Conservation (phyloP, 2,797 vertebrate species). For the Coluber constrictor region DNA sequence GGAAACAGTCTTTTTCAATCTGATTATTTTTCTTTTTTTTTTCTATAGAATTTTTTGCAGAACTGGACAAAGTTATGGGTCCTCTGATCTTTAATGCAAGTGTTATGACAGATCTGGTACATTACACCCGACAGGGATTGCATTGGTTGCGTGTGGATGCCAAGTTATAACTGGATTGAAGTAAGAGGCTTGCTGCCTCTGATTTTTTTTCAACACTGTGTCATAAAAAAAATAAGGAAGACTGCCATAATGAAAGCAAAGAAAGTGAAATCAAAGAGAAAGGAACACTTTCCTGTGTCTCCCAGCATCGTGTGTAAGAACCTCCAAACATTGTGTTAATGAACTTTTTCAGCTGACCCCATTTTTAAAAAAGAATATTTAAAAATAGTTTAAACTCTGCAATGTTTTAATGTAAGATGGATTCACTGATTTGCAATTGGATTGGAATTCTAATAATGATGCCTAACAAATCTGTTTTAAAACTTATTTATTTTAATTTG, state of each 20-base stretch:
- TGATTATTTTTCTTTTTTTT: constrained; percentile 53
- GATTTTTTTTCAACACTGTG: constrained; percentile 94
- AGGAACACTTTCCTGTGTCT: constrained; percentile 69
- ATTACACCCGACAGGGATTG: constrained; percentile 94
- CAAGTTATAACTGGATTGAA: constrained; percentile 79
- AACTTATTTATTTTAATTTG: constrained; percentile 78
- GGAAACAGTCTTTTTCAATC: constrained; percentile 27
- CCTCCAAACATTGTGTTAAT: constrained; percentile 55
- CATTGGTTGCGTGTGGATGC: constrained; percentile 96
- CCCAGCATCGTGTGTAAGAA: constrained; percentile 64
- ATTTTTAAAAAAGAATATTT: constrained; percentile 68
- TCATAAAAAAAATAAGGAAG: constrained; percentile 78
- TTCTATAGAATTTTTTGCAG: constrained; percentile 89
- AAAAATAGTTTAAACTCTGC: constrained; percentile 72
- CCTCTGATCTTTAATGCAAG: constrained; percentile 96
- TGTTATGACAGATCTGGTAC: constrained; percentile 98
- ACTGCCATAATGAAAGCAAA: constrained; percentile 77
- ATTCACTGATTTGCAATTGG: constrained; percentile 63
- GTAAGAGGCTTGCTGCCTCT: constrained; percentile 78
- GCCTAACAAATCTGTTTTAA: constrained; percentile 65
- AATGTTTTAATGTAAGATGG: constrained; percentile 60
- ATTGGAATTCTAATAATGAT: constrained; percentile 70
- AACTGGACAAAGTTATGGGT: constrained; percentile 96
- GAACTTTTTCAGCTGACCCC: constrained; percentile 65
- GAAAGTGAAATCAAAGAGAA: constrained; percentile 73